Evolutionary conservation across 2,888 invertebrate species (phyloP).

Genomic region (Cerceris ruficornis): DNA sequence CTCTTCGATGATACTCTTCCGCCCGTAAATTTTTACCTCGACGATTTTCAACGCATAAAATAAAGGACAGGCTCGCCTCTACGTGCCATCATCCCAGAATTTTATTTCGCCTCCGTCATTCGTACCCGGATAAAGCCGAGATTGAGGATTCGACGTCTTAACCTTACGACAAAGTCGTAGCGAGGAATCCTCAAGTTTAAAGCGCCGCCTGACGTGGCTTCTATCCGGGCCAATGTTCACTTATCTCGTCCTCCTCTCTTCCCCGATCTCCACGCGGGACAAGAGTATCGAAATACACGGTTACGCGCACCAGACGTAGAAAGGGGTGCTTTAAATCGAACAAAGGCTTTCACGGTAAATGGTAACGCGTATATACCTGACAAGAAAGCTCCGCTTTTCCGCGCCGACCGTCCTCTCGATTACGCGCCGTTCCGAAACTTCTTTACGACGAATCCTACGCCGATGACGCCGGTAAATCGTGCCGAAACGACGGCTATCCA

Average conservation of each 20-base stretch:
- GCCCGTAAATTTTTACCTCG: neutral
- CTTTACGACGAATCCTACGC: constrained; percentile 55
- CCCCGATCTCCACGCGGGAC: neutral
- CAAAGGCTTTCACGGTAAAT: constrained; percentile 61
- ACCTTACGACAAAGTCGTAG: constrained; percentile 39
- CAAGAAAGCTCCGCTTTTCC: constrained; percentile 24
- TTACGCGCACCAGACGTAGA: constrained; percentile 39
- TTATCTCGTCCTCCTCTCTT: constrained; percentile 38
- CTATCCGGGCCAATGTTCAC: constrained; percentile 21
- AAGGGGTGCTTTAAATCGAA: constrained; percentile 60
- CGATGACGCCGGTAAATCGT: constrained; percentile 31
- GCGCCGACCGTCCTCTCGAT: constrained; percentile 48
- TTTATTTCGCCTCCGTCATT: constrained; percentile 3
- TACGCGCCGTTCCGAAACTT: constrained; percentile 58
- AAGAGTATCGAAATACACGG: constrained; percentile 28
- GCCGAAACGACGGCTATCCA: constrained; percentile 38
- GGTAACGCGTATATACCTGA: constrained; percentile 40
- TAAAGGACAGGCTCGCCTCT: neutral
- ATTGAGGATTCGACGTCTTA: constrained; percentile 20
- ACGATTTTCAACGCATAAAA: neutral
- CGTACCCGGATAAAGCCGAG: constrained; percentile 16
- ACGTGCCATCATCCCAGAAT: neutral
- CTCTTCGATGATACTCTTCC: neutral
- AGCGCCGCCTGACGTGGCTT: constrained; percentile 50
- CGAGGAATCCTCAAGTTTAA: constrained; percentile 41